phyloP scores from a whole-genome alignment of 2,113 vertebrate genomes.

The Hymenochirus boettgeri region DNA sequence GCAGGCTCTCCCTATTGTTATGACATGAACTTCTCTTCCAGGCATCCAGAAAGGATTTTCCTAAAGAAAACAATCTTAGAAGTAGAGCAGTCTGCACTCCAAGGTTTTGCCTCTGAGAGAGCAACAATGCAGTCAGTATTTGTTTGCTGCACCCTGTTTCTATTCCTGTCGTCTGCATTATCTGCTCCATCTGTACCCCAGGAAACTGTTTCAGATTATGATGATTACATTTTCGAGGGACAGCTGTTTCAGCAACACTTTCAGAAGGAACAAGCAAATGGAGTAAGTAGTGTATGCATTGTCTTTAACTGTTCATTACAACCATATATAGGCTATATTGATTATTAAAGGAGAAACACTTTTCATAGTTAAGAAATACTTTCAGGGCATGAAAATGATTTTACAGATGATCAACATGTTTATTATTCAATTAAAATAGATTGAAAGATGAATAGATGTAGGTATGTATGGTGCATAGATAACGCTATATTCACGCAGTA shows the following conservation, averaged over 20 bases:
- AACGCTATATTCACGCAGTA: no score
- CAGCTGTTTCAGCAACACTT: conserved; percentile 54
- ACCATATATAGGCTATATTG: no score
- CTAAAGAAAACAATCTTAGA: conserved; percentile 44
- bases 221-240: conserved; percentile 49
- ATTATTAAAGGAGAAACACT: no score
- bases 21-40: conserved; percentile 75
- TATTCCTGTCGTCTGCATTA: conserved; percentile 66
- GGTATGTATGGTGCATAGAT: no score
- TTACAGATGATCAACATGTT: no score
- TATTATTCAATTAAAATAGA: no score
- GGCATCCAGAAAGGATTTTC: conserved; percentile 62
- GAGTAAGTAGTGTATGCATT: conserved; percentile 58
- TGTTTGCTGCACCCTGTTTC: conserved; percentile 53
- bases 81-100: background rate
- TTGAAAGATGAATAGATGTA: no score
- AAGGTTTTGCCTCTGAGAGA: background rate
- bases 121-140: conserved; percentile 19
- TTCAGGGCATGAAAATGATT: no score
- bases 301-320: background rate
- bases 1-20: conserved; percentile 94
- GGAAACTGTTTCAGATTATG: conserved; percentile 52
- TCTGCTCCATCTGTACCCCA: conserved; percentile 63
- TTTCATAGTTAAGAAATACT: no score
- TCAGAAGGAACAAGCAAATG: conserved; percentile 56